Conservation (phyloP, 2,888 invertebrate species). For the Dicyrtomina minuta region DNA sequence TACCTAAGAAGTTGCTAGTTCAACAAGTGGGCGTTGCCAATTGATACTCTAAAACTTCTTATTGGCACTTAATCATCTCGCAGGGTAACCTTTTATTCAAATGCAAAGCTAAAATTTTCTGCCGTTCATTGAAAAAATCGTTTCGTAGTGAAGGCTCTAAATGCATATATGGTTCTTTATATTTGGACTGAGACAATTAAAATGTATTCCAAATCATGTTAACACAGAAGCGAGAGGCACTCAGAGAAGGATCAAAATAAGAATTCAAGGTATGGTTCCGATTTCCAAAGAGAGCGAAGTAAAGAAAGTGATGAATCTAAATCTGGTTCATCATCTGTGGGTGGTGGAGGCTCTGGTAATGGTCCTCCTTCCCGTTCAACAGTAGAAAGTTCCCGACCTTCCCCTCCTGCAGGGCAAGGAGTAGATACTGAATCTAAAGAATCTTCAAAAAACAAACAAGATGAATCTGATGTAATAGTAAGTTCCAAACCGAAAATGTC, state of each 20-base stretch:
- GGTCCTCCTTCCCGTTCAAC: background rate
- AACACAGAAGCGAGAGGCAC: constrained; percentile 4
- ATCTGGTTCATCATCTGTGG: background rate
- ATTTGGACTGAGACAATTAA: too few relatives aligned
- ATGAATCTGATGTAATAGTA: background rate
- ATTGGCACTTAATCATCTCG: too few relatives aligned
- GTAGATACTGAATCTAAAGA: constrained; percentile 2
- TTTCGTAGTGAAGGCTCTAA: too few relatives aligned
- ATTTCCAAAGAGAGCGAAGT: constrained; percentile 16
- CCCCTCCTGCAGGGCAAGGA: constrained; percentile 5
- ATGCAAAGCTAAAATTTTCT: too few relatives aligned
- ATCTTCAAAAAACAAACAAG: background rate
- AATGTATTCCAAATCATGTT: too few relatives aligned
- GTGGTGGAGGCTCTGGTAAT: constrained; percentile 8
- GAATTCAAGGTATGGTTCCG: constrained; percentile 13
- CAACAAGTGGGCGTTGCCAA: too few relatives aligned
- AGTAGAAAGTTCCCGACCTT: background rate
- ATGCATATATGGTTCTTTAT: too few relatives aligned
- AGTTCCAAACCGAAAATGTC: constrained; percentile 34
- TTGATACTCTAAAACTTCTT: too few relatives aligned
- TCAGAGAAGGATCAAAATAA: constrained; percentile 13
- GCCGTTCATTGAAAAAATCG: too few relatives aligned
- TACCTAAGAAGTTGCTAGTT: too few relatives aligned
- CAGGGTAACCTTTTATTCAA: too few relatives aligned
- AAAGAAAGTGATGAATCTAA: constrained; percentile 24